These are phyloP conservation scores for Achroia grisella DNA, from an alignment of 1,140 invertebrate species.

Conservation along the genomic window DNA sequence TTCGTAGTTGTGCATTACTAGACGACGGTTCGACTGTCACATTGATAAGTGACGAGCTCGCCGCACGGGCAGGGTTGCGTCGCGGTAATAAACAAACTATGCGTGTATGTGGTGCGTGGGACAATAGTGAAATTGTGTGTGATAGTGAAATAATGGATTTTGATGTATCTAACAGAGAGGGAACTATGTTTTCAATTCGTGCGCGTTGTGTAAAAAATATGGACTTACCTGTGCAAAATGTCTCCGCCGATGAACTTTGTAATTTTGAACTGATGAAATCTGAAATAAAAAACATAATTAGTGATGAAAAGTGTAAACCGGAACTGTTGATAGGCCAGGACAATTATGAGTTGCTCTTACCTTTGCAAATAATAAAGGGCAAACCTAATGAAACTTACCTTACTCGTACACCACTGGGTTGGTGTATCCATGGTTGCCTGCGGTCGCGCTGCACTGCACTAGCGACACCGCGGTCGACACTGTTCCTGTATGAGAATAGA, in stretches of 20 bases:
- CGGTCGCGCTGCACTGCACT: no score
- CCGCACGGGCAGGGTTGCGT: conserved; percentile 1
- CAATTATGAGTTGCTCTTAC: conserved; percentile 22
- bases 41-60: not conserved
- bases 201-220: not conserved
- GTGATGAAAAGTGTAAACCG: conserved; percentile 6
- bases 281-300: conserved; percentile 9
- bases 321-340: conserved; percentile 28
- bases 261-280: conserved; percentile 4
- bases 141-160: not conserved
- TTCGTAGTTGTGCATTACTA: not conserved
- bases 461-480: not conserved
- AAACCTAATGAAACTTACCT: conserved; percentile 12
- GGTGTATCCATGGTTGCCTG: conserved; percentile 18
- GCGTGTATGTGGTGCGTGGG: conserved; percentile 2
- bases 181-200: conserved; percentile 3
- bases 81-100: not conserved
- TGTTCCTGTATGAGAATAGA: conserved; percentile 1
- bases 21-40: conserved; percentile 3
- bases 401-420: conserved; percentile 16
- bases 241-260: conserved; percentile 5
- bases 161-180: no score
- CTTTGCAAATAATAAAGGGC: conserved; percentile 8
- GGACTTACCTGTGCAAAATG: conserved; percentile 14
- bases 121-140: not conserved